Conservation (phyloP, 2,113 vertebrate species). For the Willisornis vidua region DNA sequence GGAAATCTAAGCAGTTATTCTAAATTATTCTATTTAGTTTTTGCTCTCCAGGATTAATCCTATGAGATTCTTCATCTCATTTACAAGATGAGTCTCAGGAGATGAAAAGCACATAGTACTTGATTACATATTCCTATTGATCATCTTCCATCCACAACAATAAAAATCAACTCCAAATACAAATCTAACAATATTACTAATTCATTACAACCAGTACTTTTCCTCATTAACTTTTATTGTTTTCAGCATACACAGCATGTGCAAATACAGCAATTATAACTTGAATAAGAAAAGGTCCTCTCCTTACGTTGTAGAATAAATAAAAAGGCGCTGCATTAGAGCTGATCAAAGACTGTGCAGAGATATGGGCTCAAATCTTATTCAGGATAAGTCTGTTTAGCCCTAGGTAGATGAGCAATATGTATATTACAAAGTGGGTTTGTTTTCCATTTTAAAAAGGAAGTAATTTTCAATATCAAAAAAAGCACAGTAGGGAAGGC, state of each 20-base stretch:
- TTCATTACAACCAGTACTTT: slow-evolving; percentile 71
- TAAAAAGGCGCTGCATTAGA: slow-evolving; percentile 32
- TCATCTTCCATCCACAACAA: slow-evolving; percentile 54
- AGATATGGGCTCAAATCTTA: background rate
- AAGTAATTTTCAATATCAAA: background rate
- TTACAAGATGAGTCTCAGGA: slow-evolving; percentile 46
- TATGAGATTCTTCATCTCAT: slow-evolving; percentile 58
- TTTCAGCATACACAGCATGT: slow-evolving; percentile 58
- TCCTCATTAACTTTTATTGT: slow-evolving; percentile 76
- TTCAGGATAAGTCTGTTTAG: slow-evolving; percentile 46
- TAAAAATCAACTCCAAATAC: slow-evolving; percentile 66
- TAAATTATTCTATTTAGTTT: slow-evolving; percentile 56
- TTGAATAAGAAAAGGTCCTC: slow-evolving; percentile 51
- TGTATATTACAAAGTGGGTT: background rate
- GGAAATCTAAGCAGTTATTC: slow-evolving; percentile 25
- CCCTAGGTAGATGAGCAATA: background rate
- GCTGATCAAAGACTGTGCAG: slow-evolving; percentile 1
- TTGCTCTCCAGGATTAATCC: slow-evolving; percentile 54
- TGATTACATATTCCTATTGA: slow-evolving; percentile 67
- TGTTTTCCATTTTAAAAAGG: background rate
- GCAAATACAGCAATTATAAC: slow-evolving; percentile 69
- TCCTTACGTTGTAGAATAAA: slow-evolving; percentile 15
- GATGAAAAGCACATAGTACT: slow-evolving; percentile 50
- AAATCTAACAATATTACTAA: slow-evolving; percentile 73
- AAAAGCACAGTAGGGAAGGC: background rate